These are phyloP conservation scores for Rosalia funebris DNA, from an alignment of 2,888 invertebrate genomes.

Conservation along the genomic window DNA sequence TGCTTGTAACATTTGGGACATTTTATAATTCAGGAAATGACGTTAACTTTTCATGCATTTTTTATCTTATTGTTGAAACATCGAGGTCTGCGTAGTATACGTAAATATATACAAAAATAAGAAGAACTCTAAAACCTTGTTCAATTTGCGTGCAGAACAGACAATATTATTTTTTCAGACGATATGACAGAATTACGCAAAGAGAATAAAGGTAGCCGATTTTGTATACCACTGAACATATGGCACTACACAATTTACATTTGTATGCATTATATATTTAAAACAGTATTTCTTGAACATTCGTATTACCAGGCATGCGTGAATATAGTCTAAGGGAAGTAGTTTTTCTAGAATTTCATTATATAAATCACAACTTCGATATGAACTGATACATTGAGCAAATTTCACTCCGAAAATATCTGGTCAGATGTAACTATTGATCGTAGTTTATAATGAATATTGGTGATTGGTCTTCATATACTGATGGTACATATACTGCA, in stretches of 20 bases:
- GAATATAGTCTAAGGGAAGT: too few relatives aligned
- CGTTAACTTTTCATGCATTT: not conserved
- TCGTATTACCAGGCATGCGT: not conserved
- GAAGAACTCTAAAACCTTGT: not conserved
- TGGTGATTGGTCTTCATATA: too few relatives aligned
- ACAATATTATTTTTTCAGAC: not conserved
- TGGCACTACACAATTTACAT: not conserved
- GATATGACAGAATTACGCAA: not conserved
- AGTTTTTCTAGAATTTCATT: not conserved
- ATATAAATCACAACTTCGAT: too few relatives aligned
- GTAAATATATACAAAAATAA: not conserved
- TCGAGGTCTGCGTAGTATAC: not conserved
- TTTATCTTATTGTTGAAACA: not conserved
- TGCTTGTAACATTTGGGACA: not conserved
- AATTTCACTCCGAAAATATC: too few relatives aligned
- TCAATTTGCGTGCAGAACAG: not conserved
- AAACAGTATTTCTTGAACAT: not conserved
- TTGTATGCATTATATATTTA: not conserved
- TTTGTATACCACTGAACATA: not conserved
- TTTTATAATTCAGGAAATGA: slow-evolving; percentile 3
- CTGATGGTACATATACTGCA: too few relatives aligned
- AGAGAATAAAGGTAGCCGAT: not conserved
- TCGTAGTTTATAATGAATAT: too few relatives aligned
- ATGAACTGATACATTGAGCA: too few relatives aligned
- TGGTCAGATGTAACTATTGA: too few relatives aligned